Conservation (phyloP, 2,113 vertebrate genomes). For the Solea solea region DNA sequence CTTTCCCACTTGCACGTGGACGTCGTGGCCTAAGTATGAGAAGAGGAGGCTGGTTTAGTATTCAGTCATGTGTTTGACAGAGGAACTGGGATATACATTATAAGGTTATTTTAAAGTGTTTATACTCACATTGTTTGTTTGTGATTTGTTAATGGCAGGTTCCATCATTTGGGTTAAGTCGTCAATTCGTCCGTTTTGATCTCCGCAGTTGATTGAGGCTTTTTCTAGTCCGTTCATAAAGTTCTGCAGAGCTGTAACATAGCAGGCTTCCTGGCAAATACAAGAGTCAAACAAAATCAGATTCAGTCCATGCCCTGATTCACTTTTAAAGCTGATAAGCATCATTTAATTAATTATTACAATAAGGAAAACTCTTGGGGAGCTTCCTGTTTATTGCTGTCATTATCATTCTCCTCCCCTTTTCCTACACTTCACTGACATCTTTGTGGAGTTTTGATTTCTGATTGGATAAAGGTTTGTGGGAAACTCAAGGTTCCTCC, state of each 20-base stretch:
- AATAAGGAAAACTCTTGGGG: too few relatives aligned
- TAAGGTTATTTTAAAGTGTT: neutral
- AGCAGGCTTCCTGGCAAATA: neutral
- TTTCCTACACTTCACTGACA: too few relatives aligned
- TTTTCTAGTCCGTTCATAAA: fast-evolving
- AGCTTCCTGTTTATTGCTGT: too few relatives aligned
- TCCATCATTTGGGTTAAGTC: fast-evolving
- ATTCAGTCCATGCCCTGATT: too few relatives aligned
- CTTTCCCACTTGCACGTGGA: neutral
- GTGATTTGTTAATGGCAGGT: too few relatives aligned
- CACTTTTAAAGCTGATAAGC: too few relatives aligned
- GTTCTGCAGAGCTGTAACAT: fast-evolving
- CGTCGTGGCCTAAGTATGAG: neutral
- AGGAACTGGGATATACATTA: neutral
- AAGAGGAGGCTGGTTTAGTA: conserved; percentile 13
- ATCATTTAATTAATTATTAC: too few relatives aligned
- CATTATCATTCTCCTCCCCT: too few relatives aligned
- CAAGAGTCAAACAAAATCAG: neutral
- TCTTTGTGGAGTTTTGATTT: too few relatives aligned
- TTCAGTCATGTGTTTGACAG: neutral
- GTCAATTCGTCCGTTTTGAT: fast-evolving
- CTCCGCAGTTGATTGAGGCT: fast-evolving
- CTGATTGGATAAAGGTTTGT: too few relatives aligned
- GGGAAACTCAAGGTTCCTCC: too few relatives aligned
- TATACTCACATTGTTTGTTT: conserved; percentile 45